Conservation (phyloP, 1,140 invertebrate species). For the Bombyx mandarina region DNA sequence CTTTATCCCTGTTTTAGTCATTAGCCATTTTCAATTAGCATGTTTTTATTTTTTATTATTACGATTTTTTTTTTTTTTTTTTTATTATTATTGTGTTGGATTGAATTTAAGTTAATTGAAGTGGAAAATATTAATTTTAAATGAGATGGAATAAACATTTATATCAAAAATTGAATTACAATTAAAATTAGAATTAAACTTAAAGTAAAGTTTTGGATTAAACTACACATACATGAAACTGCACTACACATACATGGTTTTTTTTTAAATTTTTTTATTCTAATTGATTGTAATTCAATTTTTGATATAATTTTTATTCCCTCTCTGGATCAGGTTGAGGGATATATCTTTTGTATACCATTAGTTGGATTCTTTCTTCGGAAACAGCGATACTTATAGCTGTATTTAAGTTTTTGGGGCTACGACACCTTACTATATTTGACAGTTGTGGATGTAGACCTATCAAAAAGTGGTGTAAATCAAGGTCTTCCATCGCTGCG, state of each 20-base stretch:
- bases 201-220: not conserved
- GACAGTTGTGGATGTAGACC: constrained; percentile 7
- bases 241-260: not conserved
- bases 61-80: no score
- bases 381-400: constrained; percentile 11
- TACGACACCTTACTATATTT: constrained; percentile 1
- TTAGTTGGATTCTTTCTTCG: constrained; percentile 8
- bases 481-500: constrained; percentile 10
- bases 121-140: no score
- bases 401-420: constrained; percentile 5
- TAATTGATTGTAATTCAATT: not conserved
- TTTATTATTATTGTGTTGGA: no score
- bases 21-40: no score
- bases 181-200: no score
- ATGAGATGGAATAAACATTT: no score
- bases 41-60: no score
- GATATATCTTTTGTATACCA: not conserved
- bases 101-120: no score
- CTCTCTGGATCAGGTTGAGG: no score
- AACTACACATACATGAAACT: not conserved
- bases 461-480: constrained; percentile 6
- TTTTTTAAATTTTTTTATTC: not conserved
- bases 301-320: not conserved
- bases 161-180: no score
- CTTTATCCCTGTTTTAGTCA: no score